Evolutionary conservation across 2,113 vertebrate genomes (phyloP), one percentile per base, ranked within the genome.

Genomic region (Vidua macroura): DNA sequence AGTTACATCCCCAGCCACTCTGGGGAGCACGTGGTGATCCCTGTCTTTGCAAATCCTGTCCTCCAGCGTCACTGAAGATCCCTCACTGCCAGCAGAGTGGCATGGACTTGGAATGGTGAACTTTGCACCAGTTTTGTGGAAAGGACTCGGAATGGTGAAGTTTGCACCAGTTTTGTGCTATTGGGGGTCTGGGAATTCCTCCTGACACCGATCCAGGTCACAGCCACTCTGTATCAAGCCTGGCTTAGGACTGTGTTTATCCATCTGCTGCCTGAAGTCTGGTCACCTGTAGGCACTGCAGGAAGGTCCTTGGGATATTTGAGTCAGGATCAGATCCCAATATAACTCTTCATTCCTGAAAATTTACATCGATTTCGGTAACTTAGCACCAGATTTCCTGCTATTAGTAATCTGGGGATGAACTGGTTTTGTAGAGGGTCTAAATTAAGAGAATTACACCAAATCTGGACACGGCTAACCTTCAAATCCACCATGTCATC

Each of bases 401-500:
- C 10, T 64, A 63, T 86, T 88, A 60, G 31, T 68, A 81, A 86
- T 44, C 60, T 49, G 37, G 60, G 44, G 69, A 63, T 6, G 31
- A 86, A 46, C 6, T 37, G 41, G 80, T 31, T 93, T 86, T 41
- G 44, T 33, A 24, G 60, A 68, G 23, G 21, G 28, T 66, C 66
- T 93, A 75, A 86, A 74, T 92, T 70, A 67, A 75, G 87, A 83
- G 46, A 7, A 16, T 67, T 51, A 25, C 28, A 74, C 44, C 56
- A 37, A 59, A 63, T 89, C 56, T 84, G 62, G 84, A 24, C n/a
- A 12, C 58, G 17, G 31, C 67, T 81, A 85, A 66, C 74, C 76
- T 88, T 95, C 53, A 69, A 6, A 75, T 95, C 76, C 95, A 94
- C 92, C 94, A 92, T 92, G 88, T 78, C 89, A 89, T 72, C 63